Evolutionary conservation across 1,140 invertebrate genomes (phyloP).

Genomic region (Hyles euphorbiae): DNA sequence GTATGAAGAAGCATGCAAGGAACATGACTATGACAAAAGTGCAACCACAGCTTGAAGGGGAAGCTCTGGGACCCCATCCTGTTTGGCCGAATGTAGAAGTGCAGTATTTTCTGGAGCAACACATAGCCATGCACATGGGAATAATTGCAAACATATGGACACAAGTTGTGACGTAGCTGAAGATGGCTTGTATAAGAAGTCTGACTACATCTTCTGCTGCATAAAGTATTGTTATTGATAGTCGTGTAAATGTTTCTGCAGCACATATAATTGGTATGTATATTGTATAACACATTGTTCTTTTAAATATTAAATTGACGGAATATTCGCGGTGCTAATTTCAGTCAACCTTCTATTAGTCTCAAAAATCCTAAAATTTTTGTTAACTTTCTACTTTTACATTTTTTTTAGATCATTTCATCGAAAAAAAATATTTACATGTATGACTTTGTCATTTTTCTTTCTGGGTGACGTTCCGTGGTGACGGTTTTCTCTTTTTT

Average conservation of each 20-base stretch:
- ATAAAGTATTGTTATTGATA: conserved; percentile 4
- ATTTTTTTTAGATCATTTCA: too few relatives aligned
- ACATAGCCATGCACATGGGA: conserved; percentile 25
- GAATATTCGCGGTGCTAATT: neutral
- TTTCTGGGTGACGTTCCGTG: too few relatives aligned
- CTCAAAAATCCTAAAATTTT: too few relatives aligned
- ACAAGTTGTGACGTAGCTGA: conserved; percentile 27
- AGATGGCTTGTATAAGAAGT: conserved; percentile 21
- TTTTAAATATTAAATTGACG: neutral
- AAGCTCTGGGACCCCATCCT: conserved; percentile 21
- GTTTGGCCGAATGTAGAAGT: conserved; percentile 8
- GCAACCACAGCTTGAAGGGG: conserved; percentile 12
- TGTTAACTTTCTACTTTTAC: too few relatives aligned
- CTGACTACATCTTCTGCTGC: conserved; percentile 33
- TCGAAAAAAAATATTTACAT: too few relatives aligned
- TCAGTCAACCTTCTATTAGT: too few relatives aligned
- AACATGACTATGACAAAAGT: conserved; percentile 13
- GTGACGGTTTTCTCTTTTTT: too few relatives aligned
- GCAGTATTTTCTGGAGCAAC: conserved; percentile 23
- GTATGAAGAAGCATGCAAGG: conserved; percentile 14
- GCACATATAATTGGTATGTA: conserved; percentile 6
- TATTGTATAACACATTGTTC: conserved; percentile 1
- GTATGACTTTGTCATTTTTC: neutral
- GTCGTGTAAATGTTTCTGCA: neutral
- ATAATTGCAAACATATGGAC: conserved; percentile 23